Evolutionary conservation across 53 echinoderm and acorn worm species (phyloP).

Genomic region (Patiria pectinifera): DNA sequence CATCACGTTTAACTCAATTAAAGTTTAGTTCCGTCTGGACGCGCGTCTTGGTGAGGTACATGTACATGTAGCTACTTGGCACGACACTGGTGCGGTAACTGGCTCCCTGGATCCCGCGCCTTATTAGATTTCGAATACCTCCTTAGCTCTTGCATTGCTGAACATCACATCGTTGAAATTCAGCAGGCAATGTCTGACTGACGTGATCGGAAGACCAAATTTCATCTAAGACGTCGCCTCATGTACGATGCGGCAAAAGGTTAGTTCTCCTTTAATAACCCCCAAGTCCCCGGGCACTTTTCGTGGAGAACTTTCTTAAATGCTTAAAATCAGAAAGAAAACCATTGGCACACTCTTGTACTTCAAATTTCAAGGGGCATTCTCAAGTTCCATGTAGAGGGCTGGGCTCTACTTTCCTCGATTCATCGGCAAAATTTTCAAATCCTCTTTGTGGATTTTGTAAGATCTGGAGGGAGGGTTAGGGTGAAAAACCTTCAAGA

Average conservation of each 20-base stretch:
- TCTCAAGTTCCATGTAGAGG: no score
- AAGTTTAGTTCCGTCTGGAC: background rate
- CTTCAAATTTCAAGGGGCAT: no score
- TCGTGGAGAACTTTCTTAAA: no score
- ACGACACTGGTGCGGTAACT: background rate
- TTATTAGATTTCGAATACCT: slow-evolving; percentile 1
- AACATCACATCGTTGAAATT: slow-evolving; percentile 6
- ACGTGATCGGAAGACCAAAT: background rate
- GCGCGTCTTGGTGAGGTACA: background rate
- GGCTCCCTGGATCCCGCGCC: background rate
- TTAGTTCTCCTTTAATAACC: background rate
- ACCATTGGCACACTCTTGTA: no score
- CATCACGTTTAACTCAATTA: slow-evolving; percentile 5
- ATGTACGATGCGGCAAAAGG: background rate
- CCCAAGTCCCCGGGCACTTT: background rate
- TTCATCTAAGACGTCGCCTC: background rate
- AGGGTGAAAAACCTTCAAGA: background rate
- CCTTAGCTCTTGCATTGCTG: background rate
- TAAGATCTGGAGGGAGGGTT: background rate
- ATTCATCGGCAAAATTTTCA: no score
- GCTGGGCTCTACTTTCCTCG: no score
- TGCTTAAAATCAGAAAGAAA: no score
- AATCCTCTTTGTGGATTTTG: background rate
- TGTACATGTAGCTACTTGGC: background rate
- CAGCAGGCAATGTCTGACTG: background rate